Evolutionary conservation across 2,797 vertebrate genomes (phyloP), one percentile per base, ranked within the genome.

Genomic region (Xenentodon cancila): DNA sequence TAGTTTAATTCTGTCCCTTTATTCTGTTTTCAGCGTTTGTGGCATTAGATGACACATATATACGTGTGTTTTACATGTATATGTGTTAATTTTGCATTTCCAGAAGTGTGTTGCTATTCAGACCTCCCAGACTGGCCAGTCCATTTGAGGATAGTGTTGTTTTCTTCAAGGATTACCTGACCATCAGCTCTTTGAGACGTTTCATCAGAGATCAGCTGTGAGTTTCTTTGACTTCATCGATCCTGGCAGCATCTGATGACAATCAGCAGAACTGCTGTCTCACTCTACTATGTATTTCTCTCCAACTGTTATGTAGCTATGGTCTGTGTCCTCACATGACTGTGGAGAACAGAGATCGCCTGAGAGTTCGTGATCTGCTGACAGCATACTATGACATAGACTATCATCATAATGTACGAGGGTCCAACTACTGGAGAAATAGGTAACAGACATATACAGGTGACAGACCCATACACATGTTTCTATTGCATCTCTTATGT

Each of bases 381-480:
- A 92, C 89, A 0, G 92, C 87, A 0, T 93, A 79, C 60, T 94
- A 92, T 5, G 89, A 93, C 59, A 61, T 94, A 11, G 93, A 94
- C 77, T 93, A 90, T 62, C 69, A 82, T 1, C 90, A 66, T 73
- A 93, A 94, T 58, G 4, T 73, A 22, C 75, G 79, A 6, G 91
- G 90, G 1, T 93, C 93, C 53, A 92, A 91, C 79, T 94, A 94
- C 75, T 94, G 93, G 93, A 91, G 93, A 73, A 94, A 94, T 89
- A 91, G 93, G 93, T 92, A 32, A 69, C 18, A 15, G 20, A 34
- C 21, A 25, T 7, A 25, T 3, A 40, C 32, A 22, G 9, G 32
- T 25, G 25, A 25, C 25, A 25, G 25, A 25, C 25, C 25, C 3
- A 32, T 7, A 9, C 32, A 7, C 9, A 7, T 32, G 32, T 32